Evolutionary conservation across 2,888 invertebrate genomes (phyloP), one percentile per base, ranked within the genome.

Genomic region (Parelbella ahira): DNA sequence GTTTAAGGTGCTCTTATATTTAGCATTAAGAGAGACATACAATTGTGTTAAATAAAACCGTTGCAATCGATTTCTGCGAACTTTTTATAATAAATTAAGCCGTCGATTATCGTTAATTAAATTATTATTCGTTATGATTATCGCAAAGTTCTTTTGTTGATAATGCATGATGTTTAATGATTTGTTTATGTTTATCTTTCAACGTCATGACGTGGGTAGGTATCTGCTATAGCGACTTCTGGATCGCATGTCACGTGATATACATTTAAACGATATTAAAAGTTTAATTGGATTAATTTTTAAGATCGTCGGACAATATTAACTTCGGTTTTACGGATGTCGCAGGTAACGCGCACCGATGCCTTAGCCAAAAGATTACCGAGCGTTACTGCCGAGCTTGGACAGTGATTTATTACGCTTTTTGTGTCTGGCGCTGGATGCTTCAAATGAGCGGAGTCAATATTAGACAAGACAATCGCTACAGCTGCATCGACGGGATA

Each of bases 401-500:
- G 74, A 75, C 74, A 73, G 58, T 72, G 76, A 78, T 72, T 63
- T 63, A 82, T 73, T 56, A 58, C 54, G 60, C 58, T 63, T 68
- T 64, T 68, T 66, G 61, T 56, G 63, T 69, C 63, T 65, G 53
- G 58, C 48, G 37, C 52, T 58, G 60, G 64, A 65, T 67, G 67
- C 53, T 60, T 63, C 59, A 51, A 48, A 19, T 28, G 33, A 33
- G 25, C 39, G 27, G 27, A 27, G 32, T 41, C 39, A 41, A 41
- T 33, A 41, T 41, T 41, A 41, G 39, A 41, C 32, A 8, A 33
- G 32, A 33, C 32, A 27, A 32, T 25, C 32, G 39, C 39, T 30
- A 9, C 38, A 11, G 29, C 29, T 21, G 23, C 32, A 25, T 25
- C 30, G 19, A 7, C 19, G 24, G 19, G 32, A 32, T 19, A 24